Evolutionary conservation across 1,140 invertebrate genomes (phyloP).

Genomic region (Ruditapes philippinarum): DNA sequence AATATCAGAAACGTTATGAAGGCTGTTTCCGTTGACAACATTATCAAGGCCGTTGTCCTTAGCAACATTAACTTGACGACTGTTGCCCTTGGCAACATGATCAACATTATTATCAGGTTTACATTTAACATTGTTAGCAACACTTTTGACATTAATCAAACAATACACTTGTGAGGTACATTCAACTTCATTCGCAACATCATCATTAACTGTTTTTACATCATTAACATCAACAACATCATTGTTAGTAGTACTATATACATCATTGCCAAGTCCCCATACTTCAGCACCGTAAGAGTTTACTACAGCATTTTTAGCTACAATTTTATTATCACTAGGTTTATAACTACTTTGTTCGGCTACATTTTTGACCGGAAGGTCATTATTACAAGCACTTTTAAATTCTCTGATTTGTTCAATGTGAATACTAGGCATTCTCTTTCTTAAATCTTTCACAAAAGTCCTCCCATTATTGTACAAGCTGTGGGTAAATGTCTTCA

Average conservation of each 20-base stretch:
- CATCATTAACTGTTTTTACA: background rate
- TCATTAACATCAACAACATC: background rate
- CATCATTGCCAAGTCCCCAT: slow-evolving; percentile 14
- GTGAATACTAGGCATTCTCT: background rate
- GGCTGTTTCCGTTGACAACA: background rate
- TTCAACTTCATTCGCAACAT: background rate
- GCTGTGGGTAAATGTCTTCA: background rate
- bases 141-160: too few species aligned
- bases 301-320: background rate
- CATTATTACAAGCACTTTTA: background rate
- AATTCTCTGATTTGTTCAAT: background rate
- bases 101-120: too few species aligned
- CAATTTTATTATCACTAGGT: background rate
- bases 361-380: background rate
- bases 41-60: background rate
- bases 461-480: background rate
- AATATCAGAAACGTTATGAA: background rate
- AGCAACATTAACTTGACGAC: background rate
- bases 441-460: background rate
- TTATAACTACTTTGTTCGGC: background rate
- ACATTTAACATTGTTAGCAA: too few species aligned
- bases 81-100: background rate
- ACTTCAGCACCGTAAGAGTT: background rate
- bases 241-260: background rate
- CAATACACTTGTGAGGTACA: too few species aligned